These are phyloP conservation scores for Pseudonaja textilis DNA, from an alignment of 2,113 vertebrate genomes.

Conservation along the genomic window DNA sequence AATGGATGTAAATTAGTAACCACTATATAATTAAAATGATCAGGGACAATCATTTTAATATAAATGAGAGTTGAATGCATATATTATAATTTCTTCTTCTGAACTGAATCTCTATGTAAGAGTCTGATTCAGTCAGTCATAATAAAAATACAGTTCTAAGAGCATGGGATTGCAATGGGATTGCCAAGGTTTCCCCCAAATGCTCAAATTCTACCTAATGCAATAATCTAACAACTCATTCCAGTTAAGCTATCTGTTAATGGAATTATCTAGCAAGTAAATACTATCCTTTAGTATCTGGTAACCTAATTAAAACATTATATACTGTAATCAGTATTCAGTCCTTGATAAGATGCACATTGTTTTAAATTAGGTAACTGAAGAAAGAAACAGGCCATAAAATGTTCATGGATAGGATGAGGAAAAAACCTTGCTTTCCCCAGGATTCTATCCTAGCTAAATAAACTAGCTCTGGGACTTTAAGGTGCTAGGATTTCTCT, in stretches of 20 bases:
- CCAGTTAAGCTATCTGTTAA: neutral
- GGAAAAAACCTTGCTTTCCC: neutral
- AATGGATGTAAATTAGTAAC: neutral
- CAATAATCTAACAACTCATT: neutral
- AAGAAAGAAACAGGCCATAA: neutral
- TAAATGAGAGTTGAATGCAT: neutral
- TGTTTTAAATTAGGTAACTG: neutral
- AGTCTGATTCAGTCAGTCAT: neutral
- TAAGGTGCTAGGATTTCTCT: neutral
- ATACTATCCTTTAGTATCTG: neutral
- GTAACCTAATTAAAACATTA: neutral
- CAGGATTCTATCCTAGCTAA: neutral
- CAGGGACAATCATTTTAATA: neutral
- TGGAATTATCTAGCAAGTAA: neutral
- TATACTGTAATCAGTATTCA: neutral
- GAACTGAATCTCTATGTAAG: neutral
- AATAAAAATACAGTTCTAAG: neutral
- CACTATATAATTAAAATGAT: slow-evolving; percentile 3
- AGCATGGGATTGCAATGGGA: neutral
- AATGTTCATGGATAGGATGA: neutral
- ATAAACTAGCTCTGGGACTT: neutral
- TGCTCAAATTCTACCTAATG: neutral
- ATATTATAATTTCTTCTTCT: neutral
- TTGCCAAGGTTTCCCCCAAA: neutral
- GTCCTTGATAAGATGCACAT: neutral